These are phyloP conservation scores for Aphyosemion australe DNA, from an alignment of 2,113 vertebrate genomes.

Conservation along the genomic window DNA sequence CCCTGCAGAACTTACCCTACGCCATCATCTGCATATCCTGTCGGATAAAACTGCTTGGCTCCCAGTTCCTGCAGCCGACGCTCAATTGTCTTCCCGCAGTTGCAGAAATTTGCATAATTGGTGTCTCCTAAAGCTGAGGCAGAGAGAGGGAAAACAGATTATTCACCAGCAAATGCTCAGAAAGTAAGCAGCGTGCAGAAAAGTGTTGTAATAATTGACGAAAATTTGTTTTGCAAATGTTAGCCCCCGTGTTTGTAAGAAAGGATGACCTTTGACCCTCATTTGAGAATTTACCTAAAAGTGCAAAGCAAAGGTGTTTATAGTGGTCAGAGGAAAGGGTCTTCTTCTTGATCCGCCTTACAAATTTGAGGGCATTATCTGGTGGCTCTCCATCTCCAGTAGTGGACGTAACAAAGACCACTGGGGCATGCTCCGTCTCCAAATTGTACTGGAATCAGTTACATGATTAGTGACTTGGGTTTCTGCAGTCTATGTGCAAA, in stretches of 20 bases:
- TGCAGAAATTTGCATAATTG: slow-evolving; percentile 94
- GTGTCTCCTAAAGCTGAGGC: slow-evolving; percentile 91
- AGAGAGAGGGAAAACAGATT: slow-evolving; percentile 32
- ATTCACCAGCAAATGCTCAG: slow-evolving; percentile 10
- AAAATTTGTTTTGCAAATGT: slow-evolving; percentile 12
- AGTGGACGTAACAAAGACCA: slow-evolving; percentile 93
- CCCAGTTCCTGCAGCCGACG: slow-evolving; percentile 87
- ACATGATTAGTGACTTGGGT: slow-evolving; percentile 8
- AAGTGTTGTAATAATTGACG: slow-evolving; percentile 5
- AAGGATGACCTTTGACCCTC: not conserved
- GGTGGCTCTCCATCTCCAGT: slow-evolving; percentile 94
- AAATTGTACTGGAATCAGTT: slow-evolving; percentile 84
- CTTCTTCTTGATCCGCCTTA: slow-evolving; percentile 83
- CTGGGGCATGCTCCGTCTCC: slow-evolving; percentile 85
- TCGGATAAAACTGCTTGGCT: slow-evolving; percentile 87
- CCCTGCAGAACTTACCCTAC: slow-evolving; percentile 83
- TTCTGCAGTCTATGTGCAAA: slow-evolving; percentile 2
- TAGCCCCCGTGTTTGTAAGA: not conserved
- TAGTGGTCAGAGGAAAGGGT: slow-evolving; percentile 80
- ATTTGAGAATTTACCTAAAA: slow-evolving; percentile 83
- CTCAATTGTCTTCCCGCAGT: slow-evolving; percentile 96
- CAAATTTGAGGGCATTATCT: slow-evolving; percentile 86
- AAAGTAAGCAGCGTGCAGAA: slow-evolving; percentile 14
- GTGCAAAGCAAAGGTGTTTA: slow-evolving; percentile 86
- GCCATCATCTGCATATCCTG: slow-evolving; percentile 93